A percentile compares a stretch with the other conserved stretches of the same genome.
Evolutionary conservation across 2,888 invertebrate genomes (phyloP).

Genomic region (Doris montereyensis): DNA sequence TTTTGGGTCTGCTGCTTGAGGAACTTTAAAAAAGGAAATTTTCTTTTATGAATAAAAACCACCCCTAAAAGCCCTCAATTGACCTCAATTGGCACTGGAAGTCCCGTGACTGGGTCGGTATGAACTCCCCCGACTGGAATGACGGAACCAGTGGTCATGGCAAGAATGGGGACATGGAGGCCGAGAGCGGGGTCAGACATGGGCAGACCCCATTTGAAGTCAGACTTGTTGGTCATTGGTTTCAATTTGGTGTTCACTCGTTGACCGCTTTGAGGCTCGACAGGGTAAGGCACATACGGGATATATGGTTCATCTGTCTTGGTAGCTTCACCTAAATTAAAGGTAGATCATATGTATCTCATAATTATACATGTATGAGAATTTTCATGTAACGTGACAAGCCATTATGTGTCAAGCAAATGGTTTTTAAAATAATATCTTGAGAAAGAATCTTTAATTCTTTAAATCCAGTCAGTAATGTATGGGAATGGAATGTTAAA

Average conservation of each 20-base stretch:
- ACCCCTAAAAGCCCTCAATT: too few relatives aligned
- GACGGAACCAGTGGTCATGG: conserved; percentile 66
- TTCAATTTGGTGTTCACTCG: conserved; percentile 60
- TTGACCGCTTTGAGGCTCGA: conserved; percentile 53
- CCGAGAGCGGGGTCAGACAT: conserved; percentile 66
- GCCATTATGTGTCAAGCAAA: too few relatives aligned
- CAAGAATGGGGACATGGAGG: conserved; percentile 68
- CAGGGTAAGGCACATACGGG: conserved; percentile 67
- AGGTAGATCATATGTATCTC: too few relatives aligned
- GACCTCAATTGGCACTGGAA: conserved; percentile 69
- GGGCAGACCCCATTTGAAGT: conserved; percentile 63
- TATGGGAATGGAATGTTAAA: too few relatives aligned
- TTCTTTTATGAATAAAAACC: too few relatives aligned
- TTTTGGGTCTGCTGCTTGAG: too few relatives aligned
- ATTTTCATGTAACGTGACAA: too few relatives aligned
- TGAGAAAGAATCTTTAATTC: too few relatives aligned
- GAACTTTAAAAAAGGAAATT: too few relatives aligned
- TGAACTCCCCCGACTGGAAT: conserved; percentile 69
- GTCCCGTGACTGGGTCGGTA: conserved; percentile 67
- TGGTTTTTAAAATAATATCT: too few relatives aligned
- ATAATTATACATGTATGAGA: too few relatives aligned
- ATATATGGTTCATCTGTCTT: conserved; percentile 61
- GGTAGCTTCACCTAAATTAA: conserved; percentile 66
- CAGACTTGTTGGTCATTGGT: conserved; percentile 58
- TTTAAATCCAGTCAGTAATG: too few relatives aligned